Conservation (phyloP, 1,140 invertebrate genomes). For the Drosophila arawakana region DNA sequence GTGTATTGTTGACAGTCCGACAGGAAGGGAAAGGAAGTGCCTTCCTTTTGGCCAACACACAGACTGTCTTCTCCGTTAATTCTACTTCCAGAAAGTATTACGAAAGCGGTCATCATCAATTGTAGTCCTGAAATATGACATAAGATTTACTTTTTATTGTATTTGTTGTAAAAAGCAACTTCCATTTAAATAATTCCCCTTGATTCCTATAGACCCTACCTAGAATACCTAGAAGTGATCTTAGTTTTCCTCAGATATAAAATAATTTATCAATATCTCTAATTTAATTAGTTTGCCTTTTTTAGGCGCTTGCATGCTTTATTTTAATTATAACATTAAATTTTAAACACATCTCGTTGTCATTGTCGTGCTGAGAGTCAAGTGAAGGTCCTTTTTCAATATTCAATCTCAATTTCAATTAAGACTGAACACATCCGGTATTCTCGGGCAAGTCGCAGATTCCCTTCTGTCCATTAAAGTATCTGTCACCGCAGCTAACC, state of each 20-base stretch:
- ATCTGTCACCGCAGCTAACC: constrained; percentile 65
- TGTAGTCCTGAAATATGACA: too few relatives aligned
- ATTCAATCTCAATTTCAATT: constrained; percentile 7
- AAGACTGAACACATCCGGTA: constrained; percentile 62
- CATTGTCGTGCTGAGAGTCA: background rate
- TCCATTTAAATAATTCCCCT: too few relatives aligned
- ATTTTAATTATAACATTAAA: constrained; percentile 16
- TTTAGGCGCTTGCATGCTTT: constrained; percentile 50
- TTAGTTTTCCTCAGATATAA: too few relatives aligned
- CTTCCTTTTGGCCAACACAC: constrained; percentile 38
- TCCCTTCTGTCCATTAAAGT: constrained; percentile 70
- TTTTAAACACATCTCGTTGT: constrained; percentile 8
- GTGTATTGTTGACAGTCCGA: constrained; percentile 58
- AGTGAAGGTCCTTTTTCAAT: background rate
- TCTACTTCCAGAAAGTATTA: too few relatives aligned
- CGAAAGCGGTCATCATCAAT: too few relatives aligned
- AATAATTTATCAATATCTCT: too few relatives aligned
- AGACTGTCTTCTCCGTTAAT: background rate
- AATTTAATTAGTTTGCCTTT: constrained; percentile 19
- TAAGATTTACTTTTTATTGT: too few relatives aligned
- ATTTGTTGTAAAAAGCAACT: too few relatives aligned
- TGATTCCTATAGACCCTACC: too few relatives aligned
- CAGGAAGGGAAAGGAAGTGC: constrained; percentile 38
- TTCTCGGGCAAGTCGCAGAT: constrained; percentile 74
- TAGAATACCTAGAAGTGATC: too few relatives aligned